Percentiles rank a stretch among this genome's conserved stretches.
Conservation (phyloP, 2,797 vertebrate species). For the Melanotaenia trifasciata region DNA sequence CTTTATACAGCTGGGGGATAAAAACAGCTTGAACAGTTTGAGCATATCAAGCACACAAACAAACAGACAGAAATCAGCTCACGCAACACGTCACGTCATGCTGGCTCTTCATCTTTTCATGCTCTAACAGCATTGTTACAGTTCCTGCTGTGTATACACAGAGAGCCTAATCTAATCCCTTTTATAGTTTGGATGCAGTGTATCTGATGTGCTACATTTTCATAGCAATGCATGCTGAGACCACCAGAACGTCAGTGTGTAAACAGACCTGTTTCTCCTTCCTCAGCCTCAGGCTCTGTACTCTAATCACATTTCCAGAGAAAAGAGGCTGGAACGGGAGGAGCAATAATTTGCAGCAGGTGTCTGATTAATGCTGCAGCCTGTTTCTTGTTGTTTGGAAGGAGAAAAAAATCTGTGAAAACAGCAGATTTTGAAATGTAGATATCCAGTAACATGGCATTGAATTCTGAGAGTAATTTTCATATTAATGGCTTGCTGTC, state of each 20-base stretch:
- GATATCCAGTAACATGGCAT: not conserved
- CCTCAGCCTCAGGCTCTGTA: constrained; percentile 34
- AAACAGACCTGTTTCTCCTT: constrained; percentile 38
- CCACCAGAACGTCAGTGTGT: constrained; percentile 26
- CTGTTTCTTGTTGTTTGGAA: constrained; percentile 48
- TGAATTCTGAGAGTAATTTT: not conserved
- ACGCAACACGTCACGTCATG: constrained; percentile 12
- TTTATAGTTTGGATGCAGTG: constrained; percentile 49
- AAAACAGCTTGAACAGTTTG: not conserved
- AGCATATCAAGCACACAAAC: constrained; percentile 26
- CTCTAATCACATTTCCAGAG: constrained; percentile 62
- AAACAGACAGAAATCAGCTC: constrained; percentile 32
- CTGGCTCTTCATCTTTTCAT: constrained; percentile 38
- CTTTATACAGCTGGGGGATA: not conserved
- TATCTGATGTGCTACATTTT: constrained; percentile 36
- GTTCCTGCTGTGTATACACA: constrained; percentile 53
- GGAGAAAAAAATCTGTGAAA: constrained; percentile 14
- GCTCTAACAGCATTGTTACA: constrained; percentile 55
- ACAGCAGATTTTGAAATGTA: constrained; percentile 12
- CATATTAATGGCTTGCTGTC: not conserved
- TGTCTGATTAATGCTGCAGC: constrained; percentile 53
- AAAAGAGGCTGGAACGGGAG: constrained; percentile 38
- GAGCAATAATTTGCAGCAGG: constrained; percentile 55
- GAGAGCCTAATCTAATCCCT: constrained; percentile 50
- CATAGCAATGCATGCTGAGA: constrained; percentile 34